Evolutionary conservation across 2,113 vertebrate genomes (phyloP), one percentile per base, ranked within the genome.

Genomic region (Psilopsiagon aurifrons): DNA sequence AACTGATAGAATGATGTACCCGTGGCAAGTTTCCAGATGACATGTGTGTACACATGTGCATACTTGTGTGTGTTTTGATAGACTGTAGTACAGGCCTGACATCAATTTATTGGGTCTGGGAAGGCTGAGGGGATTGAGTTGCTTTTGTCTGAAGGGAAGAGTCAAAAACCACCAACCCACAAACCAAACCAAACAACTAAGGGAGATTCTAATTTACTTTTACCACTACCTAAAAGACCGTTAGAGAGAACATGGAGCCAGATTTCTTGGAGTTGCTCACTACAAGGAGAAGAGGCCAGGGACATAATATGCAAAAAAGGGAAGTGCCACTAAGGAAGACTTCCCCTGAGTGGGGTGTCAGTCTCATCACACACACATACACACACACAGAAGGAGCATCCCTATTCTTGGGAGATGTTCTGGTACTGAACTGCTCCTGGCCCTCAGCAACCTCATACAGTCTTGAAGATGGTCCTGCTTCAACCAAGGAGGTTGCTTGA

Each of bases 11-110:
- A 51, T 20, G 33, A 83, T 6, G 19, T 60, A 29, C 25, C 52
- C 19, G 22, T 33, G 22, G 17, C 57, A 82, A n/a, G 23, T 62
- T 78, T 83, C 16, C 52, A 62, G 39, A n/a, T 55, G 23, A 90
- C 14, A 15, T 2, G 17, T 43, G 41, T 16, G 12, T 25, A 49
- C 9, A 4, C 17, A 28, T 7, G 25, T 23, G 6, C 1, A 2
- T 4, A 2, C 11, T 5, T 52, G 37, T 46, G 43, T 54, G n/a
- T 75, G 49, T 60, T 80, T 54, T 52, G 37, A 46, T 23, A 66
- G 0, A 3, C 33, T 71, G 44, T 31, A 57, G 23, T 29, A 64
- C 28, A 59, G 64, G 49, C 43, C 37, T 59, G 23, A 68, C 43
- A 66, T 59, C 16, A 35, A 23, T 23, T 68, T 39, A 43, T 7